Evolutionary conservation across 2,888 invertebrate species (phyloP), one percentile per base, ranked within the genome.

Genomic region (Gnatocerus cornutus): DNA sequence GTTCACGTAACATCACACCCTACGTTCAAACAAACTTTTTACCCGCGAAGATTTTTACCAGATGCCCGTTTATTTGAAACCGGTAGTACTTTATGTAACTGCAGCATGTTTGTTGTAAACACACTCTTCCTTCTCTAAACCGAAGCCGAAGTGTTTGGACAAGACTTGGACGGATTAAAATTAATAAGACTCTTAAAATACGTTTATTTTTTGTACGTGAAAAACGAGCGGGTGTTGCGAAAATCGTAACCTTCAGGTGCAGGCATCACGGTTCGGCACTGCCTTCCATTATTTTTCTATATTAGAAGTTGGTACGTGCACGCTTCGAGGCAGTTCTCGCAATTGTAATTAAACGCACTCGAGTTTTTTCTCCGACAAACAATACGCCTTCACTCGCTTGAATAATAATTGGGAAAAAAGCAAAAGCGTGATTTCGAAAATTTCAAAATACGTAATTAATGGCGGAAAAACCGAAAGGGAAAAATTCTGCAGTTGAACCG

Each of bases 211-310:
- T 45, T 16, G 2, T 21, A 21, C 39, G 63, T 29, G 59, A 59
- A 59, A 59, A 46, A 59, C n/a, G 29, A 46, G 46, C 46, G 46
- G 45, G 46, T 46, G 13, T 61, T 61, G 50, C 61, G 61, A 61
- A 61, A 48, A 61, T 21, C 37, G 50, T 48, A 50, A 64, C 53
- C 64, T 64, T 53, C 64, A 53, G 64, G 53, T 53, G 61, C 39
- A 50, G 50, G 21, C 16, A 45, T 53, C 64, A 64, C 64, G 63
- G 53, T 63, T 63, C 41, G 52, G 63, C 27, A 29, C 53, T 63
- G 43, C 63, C 63, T 39, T 48, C 14, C 27, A 21, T 10, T 12
- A 63, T 64, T 62, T 62, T 62, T 62, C 50, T 29, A 21, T 37
- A 56, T 59, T 43, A 12, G 46, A 30, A 29, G 10, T 37, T n/a